phyloP scores from a whole-genome alignment of 2,797 vertebrate species.

The Oreochromis mossambicus region DNA sequence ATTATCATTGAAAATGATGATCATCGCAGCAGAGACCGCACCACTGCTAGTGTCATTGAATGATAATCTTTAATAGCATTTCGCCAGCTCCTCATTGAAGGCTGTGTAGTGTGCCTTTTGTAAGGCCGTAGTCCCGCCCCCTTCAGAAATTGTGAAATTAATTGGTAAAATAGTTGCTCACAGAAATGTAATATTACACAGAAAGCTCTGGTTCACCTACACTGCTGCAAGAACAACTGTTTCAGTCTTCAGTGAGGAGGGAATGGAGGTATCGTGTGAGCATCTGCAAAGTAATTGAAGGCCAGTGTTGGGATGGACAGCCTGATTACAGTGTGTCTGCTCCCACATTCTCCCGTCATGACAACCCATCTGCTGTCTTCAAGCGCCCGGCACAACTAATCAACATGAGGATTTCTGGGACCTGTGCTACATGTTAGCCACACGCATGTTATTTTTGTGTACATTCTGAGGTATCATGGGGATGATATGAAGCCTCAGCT shows the following conservation, averaged over 20 bases:
- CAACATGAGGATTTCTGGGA: background rate
- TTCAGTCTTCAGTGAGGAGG: background rate
- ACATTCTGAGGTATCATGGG: background rate
- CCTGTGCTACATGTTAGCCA: background rate
- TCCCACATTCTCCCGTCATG: slow-evolving; percentile 47
- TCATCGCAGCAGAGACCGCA: accelerated
- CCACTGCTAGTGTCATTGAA: accelerated
- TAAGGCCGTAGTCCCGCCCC: background rate
- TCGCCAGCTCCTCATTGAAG: background rate
- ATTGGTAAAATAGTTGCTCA: background rate
- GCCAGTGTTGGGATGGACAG: slow-evolving; percentile 56
- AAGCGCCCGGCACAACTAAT: background rate
- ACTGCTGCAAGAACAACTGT: background rate
- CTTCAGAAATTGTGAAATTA: background rate
- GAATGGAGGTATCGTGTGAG: slow-evolving; percentile 47
- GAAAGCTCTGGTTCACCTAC: background rate
- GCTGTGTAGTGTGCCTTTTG: background rate
- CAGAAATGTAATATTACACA: accelerated
- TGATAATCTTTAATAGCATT: background rate
- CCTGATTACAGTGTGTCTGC: slow-evolving; percentile 65
- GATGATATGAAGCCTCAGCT: background rate
- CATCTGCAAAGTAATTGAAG: slow-evolving; percentile 73
- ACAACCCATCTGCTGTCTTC: slow-evolving; percentile 18
- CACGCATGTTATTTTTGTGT: background rate
- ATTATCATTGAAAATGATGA: too few relatives aligned